phyloP scores from a whole-genome alignment of 2,888 invertebrate genomes.

The Leuctra nigra region DNA sequence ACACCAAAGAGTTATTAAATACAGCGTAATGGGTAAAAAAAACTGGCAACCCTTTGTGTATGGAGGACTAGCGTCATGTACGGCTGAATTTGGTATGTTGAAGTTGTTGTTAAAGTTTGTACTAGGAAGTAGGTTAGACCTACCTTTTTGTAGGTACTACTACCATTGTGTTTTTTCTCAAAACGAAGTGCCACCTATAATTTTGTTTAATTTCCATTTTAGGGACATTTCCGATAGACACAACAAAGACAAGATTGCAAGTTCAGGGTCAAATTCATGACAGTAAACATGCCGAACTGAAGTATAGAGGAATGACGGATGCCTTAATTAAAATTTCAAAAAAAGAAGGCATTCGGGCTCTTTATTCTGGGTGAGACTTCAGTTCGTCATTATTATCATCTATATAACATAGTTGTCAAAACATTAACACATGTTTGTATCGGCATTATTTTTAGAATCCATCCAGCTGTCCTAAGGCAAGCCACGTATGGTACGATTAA shows the following conservation, averaged over 20 bases:
- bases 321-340: constrained; percentile 77
- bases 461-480: constrained; percentile 84
- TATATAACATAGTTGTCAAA: too few species aligned
- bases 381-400: neutral
- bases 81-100: constrained; percentile 83
- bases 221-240: constrained; percentile 97
- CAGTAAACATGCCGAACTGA: constrained; percentile 61
- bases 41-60: constrained; percentile 93
- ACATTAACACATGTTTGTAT: too few species aligned
- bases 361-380: constrained; percentile 72
- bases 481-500: constrained; percentile 95
- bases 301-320: constrained; percentile 89
- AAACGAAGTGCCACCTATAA: too few species aligned
- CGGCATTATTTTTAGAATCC: too few species aligned
- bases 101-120: too few species aligned
- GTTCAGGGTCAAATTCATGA: constrained; percentile 87
- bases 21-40: constrained; percentile 61
- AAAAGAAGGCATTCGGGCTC: constrained; percentile 78
- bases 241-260: constrained; percentile 89
- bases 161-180: too few species aligned
- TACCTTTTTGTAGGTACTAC: too few species aligned
- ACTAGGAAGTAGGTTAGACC: too few species aligned
- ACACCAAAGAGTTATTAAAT: neutral
- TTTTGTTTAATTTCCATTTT: too few species aligned
- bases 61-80: constrained; percentile 88